These are phyloP conservation scores for Rambutsinella grinnellia DNA, from an alignment of 2,888 invertebrate genomes.

Conservation along the genomic window DNA sequence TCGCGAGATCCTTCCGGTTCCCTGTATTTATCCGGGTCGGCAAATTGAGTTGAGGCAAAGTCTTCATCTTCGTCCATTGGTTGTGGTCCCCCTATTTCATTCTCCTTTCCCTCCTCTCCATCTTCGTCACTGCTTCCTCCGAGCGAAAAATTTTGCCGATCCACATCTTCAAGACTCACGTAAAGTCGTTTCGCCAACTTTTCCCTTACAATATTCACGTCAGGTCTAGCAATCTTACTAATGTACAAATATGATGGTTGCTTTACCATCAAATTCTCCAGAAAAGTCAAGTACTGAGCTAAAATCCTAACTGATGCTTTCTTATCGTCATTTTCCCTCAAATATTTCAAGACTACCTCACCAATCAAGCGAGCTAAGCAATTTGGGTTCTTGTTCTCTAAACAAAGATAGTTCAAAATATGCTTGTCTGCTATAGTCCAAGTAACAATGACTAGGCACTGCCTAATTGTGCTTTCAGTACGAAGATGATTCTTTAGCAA, in stretches of 20 bases:
- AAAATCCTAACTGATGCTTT: constrained; percentile 1
- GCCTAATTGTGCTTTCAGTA: neutral
- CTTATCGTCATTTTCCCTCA: constrained; percentile 3
- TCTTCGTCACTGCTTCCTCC: neutral
- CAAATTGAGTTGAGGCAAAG: constrained; percentile 33
- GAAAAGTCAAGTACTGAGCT: constrained; percentile 18
- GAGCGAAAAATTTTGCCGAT: neutral
- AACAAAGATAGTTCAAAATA: constrained; percentile 45
- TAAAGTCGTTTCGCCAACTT: neutral
- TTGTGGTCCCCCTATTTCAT: neutral
- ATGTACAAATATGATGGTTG: neutral
- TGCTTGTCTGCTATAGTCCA: constrained; percentile 36
- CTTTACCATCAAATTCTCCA: constrained; percentile 29
- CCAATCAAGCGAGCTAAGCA: constrained; percentile 45
- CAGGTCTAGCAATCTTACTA: constrained; percentile 18
- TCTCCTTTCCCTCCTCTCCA: constrained; percentile 6
- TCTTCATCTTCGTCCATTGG: constrained; percentile 10
- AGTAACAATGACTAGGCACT: constrained; percentile 23
- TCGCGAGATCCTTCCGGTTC: constrained; percentile 6
- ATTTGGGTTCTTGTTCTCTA: constrained; percentile 15
- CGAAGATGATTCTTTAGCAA: constrained; percentile 23
- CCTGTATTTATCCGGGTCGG: constrained; percentile 33
- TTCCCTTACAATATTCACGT: neutral
- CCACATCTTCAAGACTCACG: neutral
- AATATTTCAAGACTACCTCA: constrained; percentile 37